Conservation (phyloP, 2,113 vertebrate species). For the Mugil cephalus region DNA sequence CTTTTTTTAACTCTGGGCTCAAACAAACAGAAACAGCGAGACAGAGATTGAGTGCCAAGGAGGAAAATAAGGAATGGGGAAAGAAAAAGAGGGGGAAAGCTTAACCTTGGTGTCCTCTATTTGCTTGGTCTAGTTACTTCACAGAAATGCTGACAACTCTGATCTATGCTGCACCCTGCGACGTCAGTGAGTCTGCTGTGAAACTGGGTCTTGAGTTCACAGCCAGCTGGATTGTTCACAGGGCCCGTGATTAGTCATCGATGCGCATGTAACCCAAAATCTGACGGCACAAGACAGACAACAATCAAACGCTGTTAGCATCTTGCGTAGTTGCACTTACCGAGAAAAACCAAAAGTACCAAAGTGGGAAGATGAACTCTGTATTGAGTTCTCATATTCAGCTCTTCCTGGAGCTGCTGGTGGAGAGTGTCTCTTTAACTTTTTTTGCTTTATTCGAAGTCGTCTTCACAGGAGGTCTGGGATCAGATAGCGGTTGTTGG, state of each 20-base stretch:
- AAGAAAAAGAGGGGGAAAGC: not conserved
- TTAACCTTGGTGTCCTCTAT: slow-evolving; percentile 19
- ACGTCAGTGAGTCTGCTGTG: not conserved
- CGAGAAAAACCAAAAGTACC: slow-evolving; percentile 67
- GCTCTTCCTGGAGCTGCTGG: slow-evolving; percentile 40
- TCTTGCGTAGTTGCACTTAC: slow-evolving; percentile 72
- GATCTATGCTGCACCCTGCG: not conserved
- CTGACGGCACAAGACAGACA: not conserved
- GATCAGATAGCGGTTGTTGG: not conserved
- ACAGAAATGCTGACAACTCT: not conserved
- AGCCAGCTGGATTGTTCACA: slow-evolving; percentile 14
- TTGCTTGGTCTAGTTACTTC: slow-evolving; percentile 18
- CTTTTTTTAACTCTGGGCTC: slow-evolving; percentile 10
- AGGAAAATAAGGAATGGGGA: not conserved
- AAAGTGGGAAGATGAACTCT: slow-evolving; percentile 64
- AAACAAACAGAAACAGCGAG: slow-evolving; percentile 12
- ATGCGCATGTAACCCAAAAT: not conserved
- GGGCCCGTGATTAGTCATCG: not conserved
- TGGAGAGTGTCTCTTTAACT: slow-evolving; percentile 11
- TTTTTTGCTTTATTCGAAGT: slow-evolving; percentile 9
- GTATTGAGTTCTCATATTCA: slow-evolving; percentile 73
- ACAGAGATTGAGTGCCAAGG: not conserved
- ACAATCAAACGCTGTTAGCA: not conserved
- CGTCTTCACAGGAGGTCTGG: slow-evolving; percentile 12
- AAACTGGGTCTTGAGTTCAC: slow-evolving; percentile 39